These are phyloP conservation scores for Crocuta crocuta DNA, from an alignment of 2,113 vertebrate genomes.

Conservation along the genomic window DNA sequence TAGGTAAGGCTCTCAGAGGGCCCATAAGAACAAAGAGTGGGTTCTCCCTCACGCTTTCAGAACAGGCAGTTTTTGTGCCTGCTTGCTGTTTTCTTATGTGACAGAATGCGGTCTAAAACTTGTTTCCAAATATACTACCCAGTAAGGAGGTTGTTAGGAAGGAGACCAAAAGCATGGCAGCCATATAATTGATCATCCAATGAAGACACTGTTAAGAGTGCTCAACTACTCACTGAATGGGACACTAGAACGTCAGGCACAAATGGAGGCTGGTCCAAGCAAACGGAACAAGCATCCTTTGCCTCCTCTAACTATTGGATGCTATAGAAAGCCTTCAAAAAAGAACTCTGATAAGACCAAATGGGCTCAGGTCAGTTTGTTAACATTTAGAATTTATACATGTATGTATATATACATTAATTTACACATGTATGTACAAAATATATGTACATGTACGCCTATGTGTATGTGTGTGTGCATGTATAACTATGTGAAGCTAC, in stretches of 20 bases:
- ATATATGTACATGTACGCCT: too few species aligned
- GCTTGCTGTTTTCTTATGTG: slow-evolving; percentile 11
- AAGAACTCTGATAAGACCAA: not conserved
- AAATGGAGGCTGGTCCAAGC: not conserved
- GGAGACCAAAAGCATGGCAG: not conserved
- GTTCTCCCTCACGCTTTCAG: not conserved
- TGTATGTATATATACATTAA: not conserved
- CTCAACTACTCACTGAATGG: not conserved
- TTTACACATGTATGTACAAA: not conserved
- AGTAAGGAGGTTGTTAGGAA: not conserved
- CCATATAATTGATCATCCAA: not conserved
- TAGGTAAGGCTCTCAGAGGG: not conserved
- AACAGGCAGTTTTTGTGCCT: not conserved
- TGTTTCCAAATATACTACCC: not conserved
- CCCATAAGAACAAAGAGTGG: not conserved
- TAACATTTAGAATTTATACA: not conserved
- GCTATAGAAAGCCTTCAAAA: not conserved
- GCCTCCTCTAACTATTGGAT: not conserved
- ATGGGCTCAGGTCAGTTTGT: not conserved
- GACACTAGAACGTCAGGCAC: not conserved
- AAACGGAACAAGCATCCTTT: not conserved
- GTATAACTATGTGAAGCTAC: not conserved
- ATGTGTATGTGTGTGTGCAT: not conserved
- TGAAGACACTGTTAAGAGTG: not conserved
- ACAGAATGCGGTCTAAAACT: not conserved